phyloP scores from a whole-genome alignment of 2,113 vertebrate species.

The Phoxinus phoxinus region DNA sequence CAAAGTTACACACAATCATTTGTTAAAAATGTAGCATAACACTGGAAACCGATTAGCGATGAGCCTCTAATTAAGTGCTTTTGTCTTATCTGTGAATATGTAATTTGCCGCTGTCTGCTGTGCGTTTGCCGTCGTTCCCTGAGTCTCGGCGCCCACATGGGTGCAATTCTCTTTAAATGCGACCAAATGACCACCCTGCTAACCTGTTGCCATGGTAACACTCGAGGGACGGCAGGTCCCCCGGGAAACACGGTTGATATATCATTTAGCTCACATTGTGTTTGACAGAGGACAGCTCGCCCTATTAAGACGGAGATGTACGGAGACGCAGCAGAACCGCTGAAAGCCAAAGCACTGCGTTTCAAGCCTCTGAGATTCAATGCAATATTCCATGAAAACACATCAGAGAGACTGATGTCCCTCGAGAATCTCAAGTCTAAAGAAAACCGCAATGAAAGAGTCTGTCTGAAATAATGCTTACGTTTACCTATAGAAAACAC shows the following conservation, averaged over 20 bases:
- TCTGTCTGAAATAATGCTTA: neutral
- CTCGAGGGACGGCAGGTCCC: slow-evolving; percentile 37
- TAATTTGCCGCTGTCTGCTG: neutral
- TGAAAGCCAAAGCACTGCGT: neutral
- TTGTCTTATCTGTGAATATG: neutral
- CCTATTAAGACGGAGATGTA: neutral
- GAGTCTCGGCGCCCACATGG: slow-evolving; percentile 31
- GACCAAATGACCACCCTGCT: slow-evolving; percentile 44
- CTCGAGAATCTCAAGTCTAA: neutral
- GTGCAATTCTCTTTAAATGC: slow-evolving; percentile 42
- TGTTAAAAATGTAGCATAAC: neutral
- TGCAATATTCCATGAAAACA: neutral
- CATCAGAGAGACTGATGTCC: neutral
- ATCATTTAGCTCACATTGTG: slow-evolving; percentile 47
- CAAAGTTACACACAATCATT: neutral
- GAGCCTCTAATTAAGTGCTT: slow-evolving; percentile 15
- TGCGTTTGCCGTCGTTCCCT: neutral
- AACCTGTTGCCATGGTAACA: slow-evolving; percentile 62
- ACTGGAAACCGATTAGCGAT: neutral
- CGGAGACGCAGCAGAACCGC: neutral
- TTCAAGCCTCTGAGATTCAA: neutral
- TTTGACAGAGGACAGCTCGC: slow-evolving; percentile 36
- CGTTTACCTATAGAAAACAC: neutral
- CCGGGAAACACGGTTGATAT: slow-evolving; percentile 30
- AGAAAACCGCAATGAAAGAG: neutral